phyloP scores from a whole-genome alignment of 2,113 vertebrate genomes.

The Phylloscopus whistleri region DNA sequence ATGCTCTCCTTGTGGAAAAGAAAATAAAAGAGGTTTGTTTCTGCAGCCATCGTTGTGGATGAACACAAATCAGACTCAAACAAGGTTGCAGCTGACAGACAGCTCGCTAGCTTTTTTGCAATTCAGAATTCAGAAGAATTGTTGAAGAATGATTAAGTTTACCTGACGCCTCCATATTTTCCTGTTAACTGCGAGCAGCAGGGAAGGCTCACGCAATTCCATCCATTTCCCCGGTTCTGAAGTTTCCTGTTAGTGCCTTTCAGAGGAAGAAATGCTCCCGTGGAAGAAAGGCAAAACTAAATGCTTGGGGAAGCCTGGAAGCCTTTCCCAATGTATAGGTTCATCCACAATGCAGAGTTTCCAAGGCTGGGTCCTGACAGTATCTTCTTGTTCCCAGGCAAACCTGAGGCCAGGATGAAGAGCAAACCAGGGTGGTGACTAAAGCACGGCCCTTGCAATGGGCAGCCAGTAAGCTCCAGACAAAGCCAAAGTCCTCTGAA shows the following conservation, averaged over 20 bases:
- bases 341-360: background rate
- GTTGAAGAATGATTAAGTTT: background rate
- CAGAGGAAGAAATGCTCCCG: background rate
- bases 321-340: background rate
- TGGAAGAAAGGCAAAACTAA: background rate
- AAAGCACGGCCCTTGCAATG: background rate
- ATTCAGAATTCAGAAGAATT: background rate
- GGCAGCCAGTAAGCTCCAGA: background rate
- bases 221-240: background rate
- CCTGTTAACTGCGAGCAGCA: background rate
- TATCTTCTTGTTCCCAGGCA: background rate
- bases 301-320: background rate
- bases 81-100: background rate
- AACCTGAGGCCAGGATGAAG: background rate
- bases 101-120: background rate
- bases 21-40: background rate
- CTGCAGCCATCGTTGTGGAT: background rate
- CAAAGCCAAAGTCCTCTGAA: background rate
- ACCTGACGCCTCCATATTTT: background rate
- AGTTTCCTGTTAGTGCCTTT: background rate
- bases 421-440: background rate
- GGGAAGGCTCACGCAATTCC: background rate
- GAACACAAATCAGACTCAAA: background rate
- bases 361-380: background rate
- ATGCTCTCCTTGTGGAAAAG: background rate